A percentile compares a stretch with the other conserved stretches of the same genome.
Evolutionary conservation across 2,113 vertebrate species (phyloP).

Genomic region (Nycticebus coucang): DNA sequence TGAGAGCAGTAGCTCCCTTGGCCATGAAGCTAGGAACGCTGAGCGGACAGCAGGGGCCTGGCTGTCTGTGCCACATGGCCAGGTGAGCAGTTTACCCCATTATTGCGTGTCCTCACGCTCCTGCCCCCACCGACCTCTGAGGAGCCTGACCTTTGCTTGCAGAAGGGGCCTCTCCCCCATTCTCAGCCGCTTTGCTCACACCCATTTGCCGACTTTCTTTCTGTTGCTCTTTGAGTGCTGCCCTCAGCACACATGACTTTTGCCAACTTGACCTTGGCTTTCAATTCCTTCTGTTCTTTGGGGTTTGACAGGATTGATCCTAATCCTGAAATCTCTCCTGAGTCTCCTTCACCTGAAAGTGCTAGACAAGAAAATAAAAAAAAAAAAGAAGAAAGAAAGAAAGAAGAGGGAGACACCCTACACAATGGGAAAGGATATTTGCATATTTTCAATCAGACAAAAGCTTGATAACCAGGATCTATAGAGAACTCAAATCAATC

Average conservation of each 20-base stretch:
- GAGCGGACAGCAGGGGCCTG: not conserved
- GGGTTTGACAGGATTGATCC: not conserved
- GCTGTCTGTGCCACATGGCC: not conserved
- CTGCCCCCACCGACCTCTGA: not conserved
- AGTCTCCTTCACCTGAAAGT: not conserved
- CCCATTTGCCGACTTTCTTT: not conserved
- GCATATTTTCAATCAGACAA: too few species aligned
- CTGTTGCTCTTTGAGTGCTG: not conserved
- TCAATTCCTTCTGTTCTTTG: not conserved
- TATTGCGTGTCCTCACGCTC: rapidly evolving
- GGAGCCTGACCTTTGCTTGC: not conserved
- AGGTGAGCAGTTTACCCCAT: too few species aligned
- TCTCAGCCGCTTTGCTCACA: not conserved
- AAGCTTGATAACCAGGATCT: too few species aligned
- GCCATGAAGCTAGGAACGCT: rapidly evolving
- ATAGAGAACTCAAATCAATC: too few species aligned
- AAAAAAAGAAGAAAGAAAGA: not conserved
- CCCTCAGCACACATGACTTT: not conserved
- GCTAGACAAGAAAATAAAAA: not conserved
- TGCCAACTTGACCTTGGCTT: not conserved
- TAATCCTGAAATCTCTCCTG: not conserved
- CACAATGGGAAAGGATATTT: too few species aligned
- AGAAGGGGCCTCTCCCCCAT: not conserved
- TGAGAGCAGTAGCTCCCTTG: not conserved
- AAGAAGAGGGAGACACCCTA: too few species aligned